phyloP scores from a whole-genome alignment of 2,113 vertebrate species.

The Agelaius phoeniceus region DNA sequence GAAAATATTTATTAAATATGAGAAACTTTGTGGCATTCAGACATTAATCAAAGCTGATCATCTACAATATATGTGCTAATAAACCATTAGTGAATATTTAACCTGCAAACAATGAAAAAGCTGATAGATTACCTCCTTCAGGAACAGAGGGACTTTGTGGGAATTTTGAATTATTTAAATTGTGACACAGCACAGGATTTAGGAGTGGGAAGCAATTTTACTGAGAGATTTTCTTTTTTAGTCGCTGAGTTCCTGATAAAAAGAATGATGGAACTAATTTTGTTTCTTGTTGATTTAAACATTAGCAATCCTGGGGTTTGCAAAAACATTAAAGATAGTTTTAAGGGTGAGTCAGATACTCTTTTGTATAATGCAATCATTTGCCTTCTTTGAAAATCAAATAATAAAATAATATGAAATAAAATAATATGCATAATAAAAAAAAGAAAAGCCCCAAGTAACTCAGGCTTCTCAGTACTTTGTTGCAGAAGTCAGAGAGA shows the following conservation, averaged over 20 bases:
- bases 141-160: background rate
- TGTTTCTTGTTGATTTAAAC: constrained; percentile 1
- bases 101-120: constrained; percentile 20
- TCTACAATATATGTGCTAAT: constrained; percentile 2
- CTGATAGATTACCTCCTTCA: constrained; percentile 8
- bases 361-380: background rate
- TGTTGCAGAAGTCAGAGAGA: background rate
- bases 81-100: constrained; percentile 48
- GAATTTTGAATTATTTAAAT: constrained; percentile 9
- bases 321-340: background rate
- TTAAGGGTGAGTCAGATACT: background rate
- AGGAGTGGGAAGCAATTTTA: background rate
- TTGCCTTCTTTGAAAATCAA: background rate
- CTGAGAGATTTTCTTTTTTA: background rate
- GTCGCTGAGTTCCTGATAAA: background rate
- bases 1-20: constrained; percentile 52
- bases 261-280: background rate
- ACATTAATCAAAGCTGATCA: constrained; percentile 33
- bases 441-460: background rate
- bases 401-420: no score
- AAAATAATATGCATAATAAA: background rate
- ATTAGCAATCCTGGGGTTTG: background rate
- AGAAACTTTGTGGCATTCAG: background rate
- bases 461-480: background rate
- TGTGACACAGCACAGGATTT: background rate